Percentiles rank a stretch among this genome's conserved stretches.
Evolutionary conservation across 2,113 vertebrate species (phyloP).

Genomic region (Aythya baeri): DNA sequence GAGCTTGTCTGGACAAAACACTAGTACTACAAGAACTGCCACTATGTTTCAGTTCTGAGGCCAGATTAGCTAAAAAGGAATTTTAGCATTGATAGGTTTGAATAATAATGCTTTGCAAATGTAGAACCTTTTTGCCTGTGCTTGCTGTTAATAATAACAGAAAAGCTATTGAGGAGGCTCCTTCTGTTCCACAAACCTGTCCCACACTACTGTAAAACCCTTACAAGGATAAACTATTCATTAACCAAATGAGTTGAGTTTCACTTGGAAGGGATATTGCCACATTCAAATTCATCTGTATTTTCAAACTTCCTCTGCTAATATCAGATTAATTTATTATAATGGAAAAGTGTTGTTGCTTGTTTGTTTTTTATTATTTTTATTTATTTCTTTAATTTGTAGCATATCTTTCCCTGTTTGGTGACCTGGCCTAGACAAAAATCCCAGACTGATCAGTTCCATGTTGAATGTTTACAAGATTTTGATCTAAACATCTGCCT

Average conservation of each 20-base stretch:
- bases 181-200: slow-evolving; percentile 28
- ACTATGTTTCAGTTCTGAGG: slow-evolving; percentile 19
- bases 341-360: not conserved
- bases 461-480: not conserved
- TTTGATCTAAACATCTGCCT: not conserved
- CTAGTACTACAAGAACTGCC: slow-evolving; percentile 9
- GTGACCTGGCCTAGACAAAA: not conserved
- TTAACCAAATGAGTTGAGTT: not conserved
- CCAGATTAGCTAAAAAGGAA: slow-evolving; percentile 43
- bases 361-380: not conserved
- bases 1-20: not conserved
- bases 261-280: slow-evolving; percentile 10
- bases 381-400: not conserved
- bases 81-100: slow-evolving; percentile 22
- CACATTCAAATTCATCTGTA: not conserved
- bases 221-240: not conserved
- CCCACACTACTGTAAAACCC: not conserved
- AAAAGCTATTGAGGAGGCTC: slow-evolving; percentile 1
- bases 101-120: slow-evolving; percentile 43
- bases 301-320: not conserved
- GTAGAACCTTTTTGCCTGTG: slow-evolving; percentile 23
- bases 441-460: not conserved
- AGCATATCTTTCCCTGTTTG: not conserved
- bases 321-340: not conserved
- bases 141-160: not conserved